Evolutionary conservation across 2,888 invertebrate species (phyloP).

Genomic region (Andrena haemorrhoa): DNA sequence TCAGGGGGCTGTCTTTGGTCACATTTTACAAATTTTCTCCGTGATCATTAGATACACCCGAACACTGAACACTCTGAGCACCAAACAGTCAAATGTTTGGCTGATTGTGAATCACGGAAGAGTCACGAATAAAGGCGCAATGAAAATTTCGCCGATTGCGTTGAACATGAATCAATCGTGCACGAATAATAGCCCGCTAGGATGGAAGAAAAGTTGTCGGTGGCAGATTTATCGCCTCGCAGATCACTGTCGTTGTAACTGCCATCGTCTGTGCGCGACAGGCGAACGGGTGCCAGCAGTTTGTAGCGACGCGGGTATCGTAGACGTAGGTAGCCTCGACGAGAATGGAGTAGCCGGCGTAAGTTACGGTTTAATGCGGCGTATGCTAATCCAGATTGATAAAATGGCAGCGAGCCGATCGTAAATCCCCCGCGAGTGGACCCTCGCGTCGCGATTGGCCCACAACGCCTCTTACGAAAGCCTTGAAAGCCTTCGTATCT

Average conservation of each 20-base stretch:
- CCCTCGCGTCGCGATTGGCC: conserved; percentile 68
- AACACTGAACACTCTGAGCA: too few relatives aligned
- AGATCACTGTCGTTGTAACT: conserved; percentile 44
- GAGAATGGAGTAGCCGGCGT: conserved; percentile 59
- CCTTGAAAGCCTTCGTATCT: conserved; percentile 59
- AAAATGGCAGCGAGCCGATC: conserved; percentile 78
- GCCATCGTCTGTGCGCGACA: conserved; percentile 11
- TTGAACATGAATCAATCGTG: conserved; percentile 44
- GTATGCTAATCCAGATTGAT: conserved; percentile 83
- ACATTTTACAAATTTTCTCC: too few relatives aligned
- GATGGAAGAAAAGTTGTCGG: conserved; percentile 47
- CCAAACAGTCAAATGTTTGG: conserved; percentile 1
- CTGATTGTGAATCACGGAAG: conserved; percentile 31
- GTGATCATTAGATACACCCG: too few relatives aligned
- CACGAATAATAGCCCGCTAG: conserved; percentile 41
- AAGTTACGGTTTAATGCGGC: conserved; percentile 79
- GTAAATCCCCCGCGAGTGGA: conserved; percentile 77
- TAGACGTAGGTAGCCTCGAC: conserved; percentile 52
- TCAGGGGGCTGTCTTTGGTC: too few relatives aligned
- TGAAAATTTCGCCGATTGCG: conserved; percentile 2
- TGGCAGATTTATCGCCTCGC: conserved; percentile 54
- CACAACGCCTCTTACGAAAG: conserved; percentile 63
- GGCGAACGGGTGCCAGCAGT: conserved; percentile 31
- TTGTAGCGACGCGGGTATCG: conserved; percentile 37
- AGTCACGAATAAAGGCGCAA: neutral